phyloP scores from a whole-genome alignment of 1,140 invertebrate genomes.

The Oryctes rhinoceros region DNA sequence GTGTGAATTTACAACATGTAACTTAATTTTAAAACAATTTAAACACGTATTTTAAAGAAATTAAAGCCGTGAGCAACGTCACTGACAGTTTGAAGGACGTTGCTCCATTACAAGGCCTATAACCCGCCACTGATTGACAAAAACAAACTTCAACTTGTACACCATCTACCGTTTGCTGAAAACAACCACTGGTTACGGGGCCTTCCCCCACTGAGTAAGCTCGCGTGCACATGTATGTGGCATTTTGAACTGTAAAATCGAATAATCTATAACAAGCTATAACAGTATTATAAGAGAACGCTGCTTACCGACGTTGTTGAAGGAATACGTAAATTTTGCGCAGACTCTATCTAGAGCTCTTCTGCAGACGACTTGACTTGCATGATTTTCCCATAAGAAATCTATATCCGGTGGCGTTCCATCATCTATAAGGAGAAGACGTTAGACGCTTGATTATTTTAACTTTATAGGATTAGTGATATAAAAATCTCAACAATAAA shows the following conservation, averaged over 20 bases:
- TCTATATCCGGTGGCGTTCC: slow-evolving; percentile 63
- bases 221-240: slow-evolving; percentile 65
- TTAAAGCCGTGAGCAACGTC: neutral
- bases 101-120: slow-evolving; percentile 48
- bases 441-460: too few species aligned
- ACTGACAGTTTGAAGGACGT: neutral
- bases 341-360: slow-evolving; percentile 63
- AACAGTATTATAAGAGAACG: slow-evolving; percentile 13
- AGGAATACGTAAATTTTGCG: slow-evolving; percentile 63
- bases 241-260: slow-evolving; percentile 63
- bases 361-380: slow-evolving; percentile 60
- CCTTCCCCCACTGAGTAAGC: slow-evolving; percentile 58
- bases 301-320: slow-evolving; percentile 62
- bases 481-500: too few species aligned
- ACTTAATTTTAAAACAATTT: too few species aligned
- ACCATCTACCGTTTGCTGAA: slow-evolving; percentile 48
- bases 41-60: neutral
- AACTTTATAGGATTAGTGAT: too few species aligned
- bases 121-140: slow-evolving; percentile 46
- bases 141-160: slow-evolving; percentile 51
- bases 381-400: slow-evolving; percentile 62
- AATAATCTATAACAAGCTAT: neutral
- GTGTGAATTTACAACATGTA: too few species aligned
- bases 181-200: slow-evolving; percentile 61
- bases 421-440: slow-evolving; percentile 61